Percentiles rank a stretch among this genome's conserved stretches.
Evolutionary conservation across 2,113 vertebrate genomes (phyloP).

Genomic region (Stictonetta naevosa): DNA sequence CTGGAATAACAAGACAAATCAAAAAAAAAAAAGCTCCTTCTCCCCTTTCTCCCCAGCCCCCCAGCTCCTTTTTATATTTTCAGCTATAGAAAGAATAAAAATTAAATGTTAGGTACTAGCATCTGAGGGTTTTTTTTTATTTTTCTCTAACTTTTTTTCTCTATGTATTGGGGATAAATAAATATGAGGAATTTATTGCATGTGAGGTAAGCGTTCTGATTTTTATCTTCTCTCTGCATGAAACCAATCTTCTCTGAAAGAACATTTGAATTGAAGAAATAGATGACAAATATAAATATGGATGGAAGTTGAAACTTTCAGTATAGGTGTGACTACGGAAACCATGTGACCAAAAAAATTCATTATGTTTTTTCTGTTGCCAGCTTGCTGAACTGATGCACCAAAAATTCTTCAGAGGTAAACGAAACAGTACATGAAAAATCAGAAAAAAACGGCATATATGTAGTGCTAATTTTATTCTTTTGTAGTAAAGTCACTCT

Average conservation of each 20-base stretch:
- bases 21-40: background rate
- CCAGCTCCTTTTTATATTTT: background rate
- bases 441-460: slow-evolving; percentile 56
- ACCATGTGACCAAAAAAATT: slow-evolving; percentile 72
- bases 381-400: slow-evolving; percentile 61
- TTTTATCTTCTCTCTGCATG: slow-evolving; percentile 77
- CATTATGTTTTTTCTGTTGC: slow-evolving; percentile 74
- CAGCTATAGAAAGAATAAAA: slow-evolving; percentile 30
- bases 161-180: background rate
- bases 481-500: slow-evolving; percentile 42
- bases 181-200: slow-evolving; percentile 74
- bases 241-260: slow-evolving; percentile 83
- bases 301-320: slow-evolving; percentile 78
- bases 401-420: slow-evolving; percentile 35
- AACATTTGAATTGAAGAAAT: slow-evolving; percentile 81
- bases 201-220: slow-evolving; percentile 72
- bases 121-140: slow-evolving; percentile 13
- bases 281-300: slow-evolving; percentile 80
- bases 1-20: background rate
- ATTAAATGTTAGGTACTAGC: slow-evolving; percentile 19
- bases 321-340: slow-evolving; percentile 75
- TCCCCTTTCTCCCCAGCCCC: background rate
- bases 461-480: slow-evolving; percentile 54
- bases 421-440: slow-evolving; percentile 60
- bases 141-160: slow-evolving; percentile 4